Conservation (phyloP, 2,888 invertebrate species). For the Cerceris rybyensis region DNA sequence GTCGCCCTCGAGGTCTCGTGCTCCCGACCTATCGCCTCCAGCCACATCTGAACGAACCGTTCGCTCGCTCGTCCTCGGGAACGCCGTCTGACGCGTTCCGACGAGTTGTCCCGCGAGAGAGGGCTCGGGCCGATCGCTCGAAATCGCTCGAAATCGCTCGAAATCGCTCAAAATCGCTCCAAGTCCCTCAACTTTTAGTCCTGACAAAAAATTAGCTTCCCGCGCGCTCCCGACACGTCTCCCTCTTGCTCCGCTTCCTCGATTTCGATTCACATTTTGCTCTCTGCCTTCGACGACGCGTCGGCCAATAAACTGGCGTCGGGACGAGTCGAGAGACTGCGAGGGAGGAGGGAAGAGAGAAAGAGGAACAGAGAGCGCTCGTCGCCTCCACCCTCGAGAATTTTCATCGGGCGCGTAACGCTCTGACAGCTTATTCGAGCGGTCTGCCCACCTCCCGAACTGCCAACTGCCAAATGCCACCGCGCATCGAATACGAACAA, state of each 20-base stretch:
- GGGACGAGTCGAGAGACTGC: slow-evolving; percentile 40
- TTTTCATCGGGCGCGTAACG: slow-evolving; percentile 68
- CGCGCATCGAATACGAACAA: slow-evolving; percentile 76
- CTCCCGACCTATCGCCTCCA: too few relatives aligned
- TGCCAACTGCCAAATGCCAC: slow-evolving; percentile 74
- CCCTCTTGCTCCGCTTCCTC: slow-evolving; percentile 36
- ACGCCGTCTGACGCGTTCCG: too few relatives aligned
- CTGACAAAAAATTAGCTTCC: slow-evolving; percentile 42
- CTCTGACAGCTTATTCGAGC: slow-evolving; percentile 77
- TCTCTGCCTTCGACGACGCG: slow-evolving; percentile 35
- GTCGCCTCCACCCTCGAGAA: slow-evolving; percentile 66
- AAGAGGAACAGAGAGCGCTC: slow-evolving; percentile 29
- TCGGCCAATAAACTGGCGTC: slow-evolving; percentile 51
- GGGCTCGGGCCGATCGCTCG: too few relatives aligned
- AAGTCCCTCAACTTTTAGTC: too few relatives aligned
- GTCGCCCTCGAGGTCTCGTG: too few relatives aligned
- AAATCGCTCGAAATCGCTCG: too few relatives aligned
- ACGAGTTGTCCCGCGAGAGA: too few relatives aligned
- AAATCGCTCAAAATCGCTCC: too few relatives aligned
- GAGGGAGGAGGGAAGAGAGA: slow-evolving; percentile 7
- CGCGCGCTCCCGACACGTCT: slow-evolving; percentile 26
- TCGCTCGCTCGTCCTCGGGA: too few relatives aligned
- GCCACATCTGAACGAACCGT: too few relatives aligned
- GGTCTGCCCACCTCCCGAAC: slow-evolving; percentile 63
- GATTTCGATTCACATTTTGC: slow-evolving; percentile 49